Evolutionary conservation across 2,113 vertebrate genomes (phyloP).

Genomic region (Cyanoliseus patagonus): DNA sequence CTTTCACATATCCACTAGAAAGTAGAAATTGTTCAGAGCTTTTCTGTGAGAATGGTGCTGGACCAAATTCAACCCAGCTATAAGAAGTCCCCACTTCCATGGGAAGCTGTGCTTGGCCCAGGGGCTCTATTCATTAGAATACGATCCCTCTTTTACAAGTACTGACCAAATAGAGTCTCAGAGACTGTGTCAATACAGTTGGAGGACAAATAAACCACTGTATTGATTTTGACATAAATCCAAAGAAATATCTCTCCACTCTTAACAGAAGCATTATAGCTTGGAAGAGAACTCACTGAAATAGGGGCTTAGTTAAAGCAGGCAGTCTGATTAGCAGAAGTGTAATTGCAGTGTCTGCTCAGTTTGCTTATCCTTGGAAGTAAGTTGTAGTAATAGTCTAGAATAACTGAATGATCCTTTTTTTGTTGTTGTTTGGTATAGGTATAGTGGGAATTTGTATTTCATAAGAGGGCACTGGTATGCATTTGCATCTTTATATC

Average conservation of each 20-base stretch:
- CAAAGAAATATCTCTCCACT: slow-evolving; percentile 48
- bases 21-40: slow-evolving; percentile 66
- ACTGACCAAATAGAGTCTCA: slow-evolving; percentile 40
- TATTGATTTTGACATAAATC: slow-evolving; percentile 68
- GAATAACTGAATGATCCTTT: not conserved
- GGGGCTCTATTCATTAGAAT: slow-evolving; percentile 56
- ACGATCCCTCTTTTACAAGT: slow-evolving; percentile 50
- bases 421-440: not conserved
- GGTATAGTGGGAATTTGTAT: not conserved
- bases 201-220: slow-evolving; percentile 61
- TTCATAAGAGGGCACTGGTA: not conserved
- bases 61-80: slow-evolving; percentile 44
- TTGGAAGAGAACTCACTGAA: slow-evolving; percentile 1
- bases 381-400: not conserved
- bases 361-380: not conserved
- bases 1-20: slow-evolving; percentile 61
- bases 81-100: slow-evolving; percentile 36
- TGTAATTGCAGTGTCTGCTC: not conserved
- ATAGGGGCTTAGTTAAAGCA: slow-evolving; percentile 23
- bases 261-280: slow-evolving; percentile 35
- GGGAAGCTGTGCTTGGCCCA: slow-evolving; percentile 60
- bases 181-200: slow-evolving; percentile 38
- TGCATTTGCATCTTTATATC: not conserved
- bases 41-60: slow-evolving; percentile 46
- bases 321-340: not conserved